Evolutionary conservation across 2,888 invertebrate species (phyloP), one percentile per base, ranked within the genome.

Genomic region (Andrena minutula): DNA sequence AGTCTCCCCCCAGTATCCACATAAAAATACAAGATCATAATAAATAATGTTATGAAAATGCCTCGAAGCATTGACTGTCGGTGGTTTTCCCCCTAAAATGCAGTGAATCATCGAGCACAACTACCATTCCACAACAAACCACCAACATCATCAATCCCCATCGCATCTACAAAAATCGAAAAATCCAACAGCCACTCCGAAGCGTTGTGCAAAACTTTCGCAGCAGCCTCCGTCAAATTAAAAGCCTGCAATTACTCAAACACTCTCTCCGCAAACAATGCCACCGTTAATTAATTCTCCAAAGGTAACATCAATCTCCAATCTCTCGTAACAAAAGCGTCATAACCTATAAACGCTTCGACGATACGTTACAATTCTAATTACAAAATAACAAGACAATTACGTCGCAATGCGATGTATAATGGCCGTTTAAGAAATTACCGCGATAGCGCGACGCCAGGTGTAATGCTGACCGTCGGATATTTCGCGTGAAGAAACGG

Each of bases 21-120:
- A 35, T 12, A 66, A 77, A 71, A 78, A 47, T 77, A 65, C 58
- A 47, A 61, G 23, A 77, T 77, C 49, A 61, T 71, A 78, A 60
- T 79, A 78, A 78, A 79, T 65, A 77, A 78, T 41, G 60, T n/a
- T 12, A 41, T 23, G 23, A 20, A 71, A 53, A 32, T 41, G n/a
- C 2, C 53, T 60, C 41, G n/a, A 53, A 49, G 20, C 7, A 23
- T 30, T 47, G 4, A 35, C 8, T 28, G n/a, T 16, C 20, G 3
- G 7, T 49, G 5, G 23, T 12, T 49, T 56, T 23, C 10, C 49
- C 0, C 16, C 10, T 2, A 61, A 53, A 26, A 66, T 47, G 35
- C 16, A 7, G 20, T 64, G 28, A 35, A 47, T 35, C 1, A 8
- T 2, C 2, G 2, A 60, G 41, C 16, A 3, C 35, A n/a, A 12